These are phyloP conservation scores for Rhyacichthys aspro DNA, from an alignment of 2,797 vertebrate species.

Conservation along the genomic window DNA sequence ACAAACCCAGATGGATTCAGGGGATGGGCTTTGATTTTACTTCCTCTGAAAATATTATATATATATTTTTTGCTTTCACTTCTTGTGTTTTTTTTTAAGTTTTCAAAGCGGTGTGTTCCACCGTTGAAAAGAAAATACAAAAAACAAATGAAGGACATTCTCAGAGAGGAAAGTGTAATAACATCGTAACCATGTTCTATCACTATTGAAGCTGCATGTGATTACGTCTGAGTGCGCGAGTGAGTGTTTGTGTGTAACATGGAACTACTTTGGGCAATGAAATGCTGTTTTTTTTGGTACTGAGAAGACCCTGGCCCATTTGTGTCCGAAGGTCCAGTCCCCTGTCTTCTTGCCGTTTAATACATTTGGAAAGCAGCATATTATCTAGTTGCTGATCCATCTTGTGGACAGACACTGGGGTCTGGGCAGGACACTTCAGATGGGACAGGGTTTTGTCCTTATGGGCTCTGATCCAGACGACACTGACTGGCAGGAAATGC, in stretches of 20 bases:
- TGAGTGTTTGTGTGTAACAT: constrained; percentile 73
- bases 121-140: constrained; percentile 21
- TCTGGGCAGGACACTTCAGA: constrained; percentile 61
- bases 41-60: constrained; percentile 72
- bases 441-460: constrained; percentile 74
- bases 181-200: constrained; percentile 70
- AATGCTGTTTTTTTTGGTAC: constrained; percentile 71
- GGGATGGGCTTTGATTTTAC: constrained; percentile 51
- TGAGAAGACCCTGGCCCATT: constrained; percentile 70
- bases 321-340: constrained; percentile 54
- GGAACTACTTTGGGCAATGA: constrained; percentile 74
- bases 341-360: constrained; percentile 45
- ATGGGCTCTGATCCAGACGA: constrained; percentile 61
- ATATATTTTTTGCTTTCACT: constrained; percentile 43
- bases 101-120: constrained; percentile 63
- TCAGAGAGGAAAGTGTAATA: constrained; percentile 75
- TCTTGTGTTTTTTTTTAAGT: constrained; percentile 44
- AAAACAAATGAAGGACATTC: constrained; percentile 82
- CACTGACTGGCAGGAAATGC: constrained; percentile 62
- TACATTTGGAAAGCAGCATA: constrained; percentile 46
- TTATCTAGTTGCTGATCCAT: constrained; percentile 67
- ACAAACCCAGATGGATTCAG: constrained; percentile 51
- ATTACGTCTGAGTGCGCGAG: constrained; percentile 64
- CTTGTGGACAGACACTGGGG: constrained; percentile 58
- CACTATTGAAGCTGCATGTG: constrained; percentile 72